Percentiles rank a stretch among this genome's conserved stretches.
Evolutionary conservation across 2,797 vertebrate genomes (phyloP).

Genomic region (Crotalus adamanteus): DNA sequence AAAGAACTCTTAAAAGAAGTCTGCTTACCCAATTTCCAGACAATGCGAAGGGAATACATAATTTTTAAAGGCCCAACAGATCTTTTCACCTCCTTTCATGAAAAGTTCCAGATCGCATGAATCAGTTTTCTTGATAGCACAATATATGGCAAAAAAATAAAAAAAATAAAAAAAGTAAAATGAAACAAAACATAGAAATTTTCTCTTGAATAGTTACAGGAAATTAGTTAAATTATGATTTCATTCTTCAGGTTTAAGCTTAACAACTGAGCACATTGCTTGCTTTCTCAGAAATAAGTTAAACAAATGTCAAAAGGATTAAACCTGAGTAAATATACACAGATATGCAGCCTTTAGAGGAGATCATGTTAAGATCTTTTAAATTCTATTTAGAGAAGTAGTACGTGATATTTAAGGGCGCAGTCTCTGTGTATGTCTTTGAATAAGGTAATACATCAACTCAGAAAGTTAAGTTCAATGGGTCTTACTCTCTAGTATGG

Average conservation of each 20-base stretch:
- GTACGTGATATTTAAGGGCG: not conserved
- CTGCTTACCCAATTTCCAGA: rapidly evolving
- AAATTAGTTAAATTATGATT: slow-evolving; percentile 57
- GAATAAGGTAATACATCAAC: not conserved
- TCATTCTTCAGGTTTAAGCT: slow-evolving; percentile 44
- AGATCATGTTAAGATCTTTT: not conserved
- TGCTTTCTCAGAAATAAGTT: not conserved
- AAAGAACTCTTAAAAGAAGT: slow-evolving; percentile 55
- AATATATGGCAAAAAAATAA: slow-evolving; percentile 46
- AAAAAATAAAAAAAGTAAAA: not conserved
- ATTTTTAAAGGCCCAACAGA: slow-evolving; percentile 60
- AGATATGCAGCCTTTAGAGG: not conserved
- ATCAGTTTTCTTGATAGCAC: slow-evolving; percentile 67
- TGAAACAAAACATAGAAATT: slow-evolving; percentile 35
- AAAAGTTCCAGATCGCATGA: slow-evolving; percentile 67
- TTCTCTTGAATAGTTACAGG: slow-evolving; percentile 61
- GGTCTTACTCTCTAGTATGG: not conserved
- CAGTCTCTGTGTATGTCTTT: not conserved
- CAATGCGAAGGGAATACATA: slow-evolving; percentile 43
- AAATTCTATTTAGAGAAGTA: not conserved
- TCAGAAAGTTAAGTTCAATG: not conserved
- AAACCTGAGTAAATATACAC: not conserved
- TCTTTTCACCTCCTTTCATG: slow-evolving; percentile 61
- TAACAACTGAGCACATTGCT: slow-evolving; percentile 35
- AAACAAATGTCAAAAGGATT: not conserved